These are phyloP conservation scores for Fissipunctia ypsillon DNA, from an alignment of 2,888 invertebrate genomes.

Conservation along the genomic window DNA sequence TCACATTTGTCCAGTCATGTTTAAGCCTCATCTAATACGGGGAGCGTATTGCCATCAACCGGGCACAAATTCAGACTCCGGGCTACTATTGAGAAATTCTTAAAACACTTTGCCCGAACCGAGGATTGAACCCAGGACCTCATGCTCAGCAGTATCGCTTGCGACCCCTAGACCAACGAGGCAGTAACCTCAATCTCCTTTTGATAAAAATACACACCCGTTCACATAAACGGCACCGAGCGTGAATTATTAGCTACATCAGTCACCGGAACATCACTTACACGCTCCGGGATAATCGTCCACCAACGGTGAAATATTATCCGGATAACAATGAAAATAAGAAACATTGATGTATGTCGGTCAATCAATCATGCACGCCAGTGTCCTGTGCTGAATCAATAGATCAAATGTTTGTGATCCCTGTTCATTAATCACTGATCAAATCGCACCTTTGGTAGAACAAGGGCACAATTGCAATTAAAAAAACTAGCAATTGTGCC, in stretches of 20 bases:
- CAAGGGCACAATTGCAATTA: too few species aligned
- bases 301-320: constrained; percentile 77
- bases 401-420: constrained; percentile 67
- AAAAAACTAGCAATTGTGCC: too few species aligned
- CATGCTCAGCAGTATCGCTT: too few species aligned
- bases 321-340: constrained; percentile 79
- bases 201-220: constrained; percentile 23
- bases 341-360: constrained; percentile 78
- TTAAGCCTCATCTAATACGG: too few species aligned
- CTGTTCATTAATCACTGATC: constrained; percentile 67
- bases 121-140: too few species aligned
- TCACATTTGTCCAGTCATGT: too few species aligned
- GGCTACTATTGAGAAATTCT: too few species aligned
- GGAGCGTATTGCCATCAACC: too few species aligned
- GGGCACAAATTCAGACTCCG: too few species aligned
- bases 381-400: constrained; percentile 75
- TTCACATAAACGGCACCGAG: constrained; percentile 47
- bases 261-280: constrained; percentile 73
- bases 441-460: too few species aligned
- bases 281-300: constrained; percentile 64
- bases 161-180: too few species aligned
- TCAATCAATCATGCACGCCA: constrained; percentile 70
- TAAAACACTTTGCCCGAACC: too few species aligned
- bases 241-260: constrained; percentile 76
- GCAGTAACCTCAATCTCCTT: background rate